Evolutionary conservation across 2,797 vertebrate species (phyloP).

Genomic region (Cephalopachus bancanus): DNA sequence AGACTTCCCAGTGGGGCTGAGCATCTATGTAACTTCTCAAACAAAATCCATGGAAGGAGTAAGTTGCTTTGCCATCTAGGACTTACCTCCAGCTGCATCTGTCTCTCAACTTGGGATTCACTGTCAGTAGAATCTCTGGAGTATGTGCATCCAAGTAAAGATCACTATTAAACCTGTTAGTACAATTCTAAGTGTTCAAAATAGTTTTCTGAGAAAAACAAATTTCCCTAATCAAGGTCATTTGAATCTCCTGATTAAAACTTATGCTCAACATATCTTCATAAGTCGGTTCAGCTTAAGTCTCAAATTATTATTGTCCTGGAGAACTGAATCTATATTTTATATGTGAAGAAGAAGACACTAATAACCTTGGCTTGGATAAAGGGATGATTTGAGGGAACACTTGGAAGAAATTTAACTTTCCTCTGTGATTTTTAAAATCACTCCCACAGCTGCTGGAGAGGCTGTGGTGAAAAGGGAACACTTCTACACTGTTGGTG

Average conservation of each 20-base stretch:
- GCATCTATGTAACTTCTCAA: neutral
- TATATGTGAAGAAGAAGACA: neutral
- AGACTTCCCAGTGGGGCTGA: neutral
- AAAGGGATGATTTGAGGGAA: neutral
- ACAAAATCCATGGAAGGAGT: neutral
- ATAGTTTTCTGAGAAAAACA: neutral
- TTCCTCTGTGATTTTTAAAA: neutral
- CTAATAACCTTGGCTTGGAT: neutral
- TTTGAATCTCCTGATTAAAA: neutral
- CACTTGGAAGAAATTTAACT: neutral
- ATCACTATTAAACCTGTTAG: neutral
- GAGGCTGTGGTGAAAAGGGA: too few relatives aligned
- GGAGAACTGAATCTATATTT: neutral
- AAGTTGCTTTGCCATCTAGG: neutral
- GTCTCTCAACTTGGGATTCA: neutral
- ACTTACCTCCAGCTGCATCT: too few relatives aligned
- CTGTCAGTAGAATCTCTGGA: neutral
- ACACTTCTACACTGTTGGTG: too few relatives aligned
- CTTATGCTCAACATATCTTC: neutral
- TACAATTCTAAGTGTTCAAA: neutral
- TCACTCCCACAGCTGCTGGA: too few relatives aligned
- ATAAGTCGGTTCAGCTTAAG: neutral
- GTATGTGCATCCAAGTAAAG: neutral
- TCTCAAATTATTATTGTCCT: neutral
- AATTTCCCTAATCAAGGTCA: neutral